These are phyloP conservation scores for Platycercus adscitus DNA, from an alignment of 2,113 vertebrate species.

Conservation along the genomic window DNA sequence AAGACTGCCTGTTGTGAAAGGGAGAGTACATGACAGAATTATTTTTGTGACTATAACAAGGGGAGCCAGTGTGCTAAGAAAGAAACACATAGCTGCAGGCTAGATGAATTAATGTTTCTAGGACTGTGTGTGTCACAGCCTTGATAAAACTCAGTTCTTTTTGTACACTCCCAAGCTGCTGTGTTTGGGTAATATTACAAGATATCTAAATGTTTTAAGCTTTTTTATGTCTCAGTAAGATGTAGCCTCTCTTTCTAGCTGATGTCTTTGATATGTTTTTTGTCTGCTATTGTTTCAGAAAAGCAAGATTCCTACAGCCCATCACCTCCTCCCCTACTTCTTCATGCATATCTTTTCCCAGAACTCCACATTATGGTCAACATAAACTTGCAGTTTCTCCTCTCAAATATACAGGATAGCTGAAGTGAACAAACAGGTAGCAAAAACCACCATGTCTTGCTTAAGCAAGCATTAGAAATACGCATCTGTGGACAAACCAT, in stretches of 20 bases:
- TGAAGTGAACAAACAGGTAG: neutral
- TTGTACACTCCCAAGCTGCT: conserved; percentile 22
- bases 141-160: conserved; percentile 54
- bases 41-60: neutral
- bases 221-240: conserved; percentile 4
- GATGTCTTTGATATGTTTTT: conserved; percentile 4
- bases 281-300: conserved; percentile 27
- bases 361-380: neutral
- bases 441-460: neutral
- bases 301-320: neutral
- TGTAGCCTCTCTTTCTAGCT: neutral
- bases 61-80: neutral
- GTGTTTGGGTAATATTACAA: conserved; percentile 39
- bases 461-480: neutral
- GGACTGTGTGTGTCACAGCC: conserved; percentile 21
- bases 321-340: neutral
- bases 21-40: neutral
- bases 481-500: neutral
- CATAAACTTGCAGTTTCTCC: neutral
- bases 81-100: conserved; percentile 44
- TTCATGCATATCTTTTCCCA: neutral
- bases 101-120: conserved; percentile 48
- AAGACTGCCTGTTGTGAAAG: neutral
- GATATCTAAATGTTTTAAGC: conserved; percentile 48
- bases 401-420: neutral